phyloP scores from a whole-genome alignment of 2,888 invertebrate species.

The Latheticus oryzae region DNA sequence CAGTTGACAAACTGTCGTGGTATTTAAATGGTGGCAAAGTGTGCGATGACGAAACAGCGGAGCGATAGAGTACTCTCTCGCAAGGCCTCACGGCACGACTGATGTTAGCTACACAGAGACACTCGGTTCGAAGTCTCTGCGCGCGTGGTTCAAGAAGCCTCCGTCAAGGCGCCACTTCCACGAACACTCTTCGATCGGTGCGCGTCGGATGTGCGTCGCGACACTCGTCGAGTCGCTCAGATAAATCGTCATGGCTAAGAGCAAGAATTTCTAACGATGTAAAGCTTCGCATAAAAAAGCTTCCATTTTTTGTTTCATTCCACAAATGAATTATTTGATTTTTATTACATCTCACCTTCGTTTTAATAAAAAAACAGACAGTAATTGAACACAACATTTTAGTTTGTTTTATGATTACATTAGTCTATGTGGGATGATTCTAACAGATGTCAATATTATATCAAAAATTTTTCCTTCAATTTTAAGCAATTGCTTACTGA shows the following conservation, averaged over 20 bases:
- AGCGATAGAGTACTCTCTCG: constrained; percentile 38
- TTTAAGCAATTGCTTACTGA: too few species aligned
- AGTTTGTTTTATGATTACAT: too few species aligned
- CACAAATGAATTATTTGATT: too few species aligned
- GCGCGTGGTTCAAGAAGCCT: constrained; percentile 50
- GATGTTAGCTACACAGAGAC: constrained; percentile 43
- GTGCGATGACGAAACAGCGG: constrained; percentile 36
- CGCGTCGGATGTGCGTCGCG: constrained; percentile 53
- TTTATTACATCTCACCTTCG: too few species aligned
- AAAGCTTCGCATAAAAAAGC: too few species aligned
- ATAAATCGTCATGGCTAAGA: constrained; percentile 11
- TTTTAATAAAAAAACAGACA: too few species aligned
- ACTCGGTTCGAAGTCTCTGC: constrained; percentile 38
- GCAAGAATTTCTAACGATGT: too few species aligned
- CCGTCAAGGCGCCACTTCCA: constrained; percentile 55
- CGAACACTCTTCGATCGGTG: constrained; percentile 61
- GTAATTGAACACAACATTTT: too few species aligned
- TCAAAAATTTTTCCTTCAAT: too few species aligned
- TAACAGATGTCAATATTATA: too few species aligned
- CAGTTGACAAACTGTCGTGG: constrained; percentile 19
- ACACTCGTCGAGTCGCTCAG: constrained; percentile 12
- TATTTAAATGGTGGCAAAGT: constrained; percentile 24
- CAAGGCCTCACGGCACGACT: constrained; percentile 62
- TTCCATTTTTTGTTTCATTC: too few species aligned
- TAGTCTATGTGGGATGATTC: too few species aligned